Conservation (phyloP, 2,888 invertebrate genomes). For the Megamerina dolium region DNA sequence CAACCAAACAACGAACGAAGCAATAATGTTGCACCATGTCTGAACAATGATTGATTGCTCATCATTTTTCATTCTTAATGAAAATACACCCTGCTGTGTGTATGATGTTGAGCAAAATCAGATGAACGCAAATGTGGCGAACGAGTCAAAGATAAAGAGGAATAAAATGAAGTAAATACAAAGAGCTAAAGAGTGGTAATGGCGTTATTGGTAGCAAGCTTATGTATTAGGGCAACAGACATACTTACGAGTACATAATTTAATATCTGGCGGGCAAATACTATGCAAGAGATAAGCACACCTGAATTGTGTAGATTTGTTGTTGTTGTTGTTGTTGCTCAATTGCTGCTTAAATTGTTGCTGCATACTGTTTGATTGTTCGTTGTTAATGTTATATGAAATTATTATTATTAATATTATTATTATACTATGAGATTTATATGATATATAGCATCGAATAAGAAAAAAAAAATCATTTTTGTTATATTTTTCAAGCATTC, state of each 20-base stretch:
- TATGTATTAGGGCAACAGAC: not conserved
- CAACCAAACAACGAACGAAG: too few relatives aligned
- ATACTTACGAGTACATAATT: not conserved
- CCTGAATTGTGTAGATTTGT: constrained; percentile 1
- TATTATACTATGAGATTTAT: too few relatives aligned
- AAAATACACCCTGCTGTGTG: constrained; percentile 50
- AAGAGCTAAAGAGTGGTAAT: not conserved
- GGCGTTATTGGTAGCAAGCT: not conserved
- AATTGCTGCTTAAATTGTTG: too few relatives aligned
- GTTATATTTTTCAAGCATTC: too few relatives aligned
- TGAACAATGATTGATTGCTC: constrained; percentile 48
- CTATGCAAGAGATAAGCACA: not conserved
- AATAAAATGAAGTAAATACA: not conserved
- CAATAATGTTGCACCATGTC: not conserved
- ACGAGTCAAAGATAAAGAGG: not conserved
- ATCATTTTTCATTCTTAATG: constrained; percentile 52
- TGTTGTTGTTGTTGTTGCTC: too few relatives aligned
- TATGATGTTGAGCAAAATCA: constrained; percentile 2
- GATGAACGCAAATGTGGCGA: not conserved
- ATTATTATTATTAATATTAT: too few relatives aligned
- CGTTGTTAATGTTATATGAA: too few relatives aligned
- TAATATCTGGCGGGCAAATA: too few relatives aligned
- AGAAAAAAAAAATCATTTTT: too few relatives aligned
- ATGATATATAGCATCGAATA: too few relatives aligned
- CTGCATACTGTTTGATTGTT: too few relatives aligned